phyloP scores from a whole-genome alignment of 1,140 invertebrate genomes.

The Mamestra configurata region DNA sequence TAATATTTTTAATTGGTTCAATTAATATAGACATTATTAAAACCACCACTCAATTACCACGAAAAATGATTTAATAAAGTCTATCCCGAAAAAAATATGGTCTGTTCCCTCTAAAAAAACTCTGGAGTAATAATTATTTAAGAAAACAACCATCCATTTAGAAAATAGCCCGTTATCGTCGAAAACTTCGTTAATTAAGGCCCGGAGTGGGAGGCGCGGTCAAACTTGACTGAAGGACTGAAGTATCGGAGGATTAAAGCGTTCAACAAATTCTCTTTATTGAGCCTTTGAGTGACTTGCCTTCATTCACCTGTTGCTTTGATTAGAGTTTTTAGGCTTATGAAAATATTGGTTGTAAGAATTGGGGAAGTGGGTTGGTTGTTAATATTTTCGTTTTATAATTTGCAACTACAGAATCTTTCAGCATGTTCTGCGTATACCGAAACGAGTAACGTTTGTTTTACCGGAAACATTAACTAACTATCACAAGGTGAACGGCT shows the following conservation, averaged over 20 bases:
- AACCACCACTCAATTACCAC: background rate
- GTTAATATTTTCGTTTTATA: no score
- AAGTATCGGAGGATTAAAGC: slow-evolving; percentile 28
- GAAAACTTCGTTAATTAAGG: slow-evolving; percentile 47
- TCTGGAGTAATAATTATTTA: background rate
- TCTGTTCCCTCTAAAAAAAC: background rate
- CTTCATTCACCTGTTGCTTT: slow-evolving; percentile 15
- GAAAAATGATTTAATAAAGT: background rate
- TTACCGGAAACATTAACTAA: no score
- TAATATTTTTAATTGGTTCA: background rate
- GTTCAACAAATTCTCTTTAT: slow-evolving; percentile 27
- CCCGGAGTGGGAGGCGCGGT: slow-evolving; percentile 17
- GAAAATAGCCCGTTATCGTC: slow-evolving; percentile 30
- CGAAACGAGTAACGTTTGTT: no score
- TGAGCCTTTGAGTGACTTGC: background rate
- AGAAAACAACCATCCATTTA: slow-evolving; percentile 11
- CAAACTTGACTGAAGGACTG: background rate
- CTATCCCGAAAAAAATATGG: no score
- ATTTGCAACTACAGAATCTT: no score
- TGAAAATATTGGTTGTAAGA: background rate
- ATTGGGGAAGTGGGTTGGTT: no score
- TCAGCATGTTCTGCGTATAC: no score
- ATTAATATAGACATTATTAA: background rate
- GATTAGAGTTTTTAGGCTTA: background rate
- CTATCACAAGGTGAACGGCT: no score